Conservation (phyloP, 2,888 invertebrate species). For the Siphlonurus alternatus region DNA sequence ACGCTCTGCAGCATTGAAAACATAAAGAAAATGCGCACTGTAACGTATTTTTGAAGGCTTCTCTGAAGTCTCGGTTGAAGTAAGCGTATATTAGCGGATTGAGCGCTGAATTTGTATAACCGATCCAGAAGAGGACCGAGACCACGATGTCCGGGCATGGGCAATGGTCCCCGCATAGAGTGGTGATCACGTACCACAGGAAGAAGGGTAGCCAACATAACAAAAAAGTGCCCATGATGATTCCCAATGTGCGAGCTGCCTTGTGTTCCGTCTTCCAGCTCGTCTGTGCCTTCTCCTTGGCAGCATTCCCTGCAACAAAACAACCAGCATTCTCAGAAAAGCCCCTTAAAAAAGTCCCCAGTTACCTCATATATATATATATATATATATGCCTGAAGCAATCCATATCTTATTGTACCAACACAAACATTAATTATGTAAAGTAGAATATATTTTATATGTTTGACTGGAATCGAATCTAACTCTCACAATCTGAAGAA, state of each 20-base stretch:
- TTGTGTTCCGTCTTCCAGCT: slow-evolving; percentile 83
- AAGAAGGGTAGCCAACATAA: slow-evolving; percentile 95
- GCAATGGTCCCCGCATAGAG: slow-evolving; percentile 59
- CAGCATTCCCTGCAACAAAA: neutral
- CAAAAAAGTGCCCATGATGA: slow-evolving; percentile 91
- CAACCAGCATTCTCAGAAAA: no score
- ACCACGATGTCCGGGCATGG: slow-evolving; percentile 49
- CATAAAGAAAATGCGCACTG: slow-evolving; percentile 25
- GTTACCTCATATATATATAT: no score
- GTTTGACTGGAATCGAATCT: no score
- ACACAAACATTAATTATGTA: no score
- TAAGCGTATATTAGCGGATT: slow-evolving; percentile 96
- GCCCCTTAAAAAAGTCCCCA: no score
- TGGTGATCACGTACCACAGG: slow-evolving; percentile 77
- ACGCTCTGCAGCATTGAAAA: neutral
- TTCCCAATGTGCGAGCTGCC: slow-evolving; percentile 87
- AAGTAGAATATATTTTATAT: no score
- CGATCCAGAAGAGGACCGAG: slow-evolving; percentile 74
- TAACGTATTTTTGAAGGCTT: slow-evolving; percentile 82
- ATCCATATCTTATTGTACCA: no score
- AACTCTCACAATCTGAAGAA: no score
- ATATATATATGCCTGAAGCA: no score
- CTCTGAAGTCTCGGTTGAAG: slow-evolving; percentile 92
- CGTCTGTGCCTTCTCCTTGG: neutral
- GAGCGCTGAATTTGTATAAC: slow-evolving; percentile 92